These are phyloP conservation scores for Trachurus trachurus DNA, from an alignment of 2,797 vertebrate species.

Conservation along the genomic window DNA sequence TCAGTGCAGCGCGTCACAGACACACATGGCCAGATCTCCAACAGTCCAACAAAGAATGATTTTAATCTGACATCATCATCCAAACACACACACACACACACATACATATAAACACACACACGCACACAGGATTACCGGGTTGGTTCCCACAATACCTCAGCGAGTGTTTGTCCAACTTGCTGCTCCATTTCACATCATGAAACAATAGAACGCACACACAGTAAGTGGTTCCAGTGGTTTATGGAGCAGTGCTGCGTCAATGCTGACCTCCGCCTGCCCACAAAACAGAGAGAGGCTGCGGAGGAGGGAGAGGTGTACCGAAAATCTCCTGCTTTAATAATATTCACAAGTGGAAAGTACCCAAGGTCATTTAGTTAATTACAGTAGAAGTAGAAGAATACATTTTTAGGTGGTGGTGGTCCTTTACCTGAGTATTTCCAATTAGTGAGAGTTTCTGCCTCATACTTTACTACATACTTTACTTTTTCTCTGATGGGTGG, in stretches of 20 bases:
- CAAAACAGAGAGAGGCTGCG: slow-evolving; percentile 46
- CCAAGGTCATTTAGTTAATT: slow-evolving; percentile 50
- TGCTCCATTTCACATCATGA: slow-evolving; percentile 71
- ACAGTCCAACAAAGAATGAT: slow-evolving; percentile 31
- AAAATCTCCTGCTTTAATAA: slow-evolving; percentile 30
- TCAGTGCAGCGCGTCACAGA: slow-evolving; percentile 17
- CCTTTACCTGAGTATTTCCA: slow-evolving; percentile 34
- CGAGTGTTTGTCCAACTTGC: slow-evolving; percentile 58
- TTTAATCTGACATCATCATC: slow-evolving; percentile 53
- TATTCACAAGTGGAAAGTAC: slow-evolving; percentile 55
- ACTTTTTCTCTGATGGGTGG: background rate
- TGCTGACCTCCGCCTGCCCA: slow-evolving; percentile 72
- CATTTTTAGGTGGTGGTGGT: slow-evolving; percentile 13
- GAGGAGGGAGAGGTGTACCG: slow-evolving; percentile 8
- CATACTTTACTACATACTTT: background rate
- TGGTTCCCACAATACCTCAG: slow-evolving; percentile 63
- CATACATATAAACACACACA: slow-evolving; percentile 38
- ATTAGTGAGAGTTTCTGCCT: background rate
- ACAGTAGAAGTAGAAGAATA: slow-evolving; percentile 21
- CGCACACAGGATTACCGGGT: slow-evolving; percentile 32
- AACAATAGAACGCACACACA: slow-evolving; percentile 61
- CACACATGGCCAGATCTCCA: slow-evolving; percentile 15
- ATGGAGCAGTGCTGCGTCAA: slow-evolving; percentile 72
- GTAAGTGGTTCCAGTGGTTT: slow-evolving; percentile 74
- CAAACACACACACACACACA: slow-evolving; percentile 37